These are phyloP conservation scores for Agapornis roseicollis DNA, from an alignment of 2,113 vertebrate species.

Conservation along the genomic window DNA sequence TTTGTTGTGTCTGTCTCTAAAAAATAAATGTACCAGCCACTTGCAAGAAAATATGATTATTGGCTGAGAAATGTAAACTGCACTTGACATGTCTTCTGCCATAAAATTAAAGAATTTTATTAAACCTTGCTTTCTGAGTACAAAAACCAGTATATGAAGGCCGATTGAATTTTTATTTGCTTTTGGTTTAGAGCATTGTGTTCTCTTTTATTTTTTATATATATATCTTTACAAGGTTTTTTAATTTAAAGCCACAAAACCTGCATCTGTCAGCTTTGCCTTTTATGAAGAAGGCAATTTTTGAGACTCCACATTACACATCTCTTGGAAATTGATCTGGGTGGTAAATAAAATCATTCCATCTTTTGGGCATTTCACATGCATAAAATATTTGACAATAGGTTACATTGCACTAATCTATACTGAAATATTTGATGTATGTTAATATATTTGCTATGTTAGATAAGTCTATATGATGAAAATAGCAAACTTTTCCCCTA, in stretches of 20 bases:
- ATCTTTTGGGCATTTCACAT: not conserved
- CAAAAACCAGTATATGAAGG: constrained; percentile 52
- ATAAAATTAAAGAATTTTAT: constrained; percentile 79
- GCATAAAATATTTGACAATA: not conserved
- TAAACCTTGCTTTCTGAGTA: constrained; percentile 70
- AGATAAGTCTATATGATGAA: not conserved
- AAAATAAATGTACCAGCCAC: constrained; percentile 73
- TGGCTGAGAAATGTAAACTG: constrained; percentile 77
- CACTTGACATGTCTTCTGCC: constrained; percentile 77
- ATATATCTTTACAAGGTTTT: constrained; percentile 44
- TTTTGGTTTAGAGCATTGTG: constrained; percentile 47
- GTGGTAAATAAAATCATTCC: not conserved
- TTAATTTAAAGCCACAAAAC: constrained; percentile 50
- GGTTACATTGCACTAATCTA: not conserved
- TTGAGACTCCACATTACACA: not conserved
- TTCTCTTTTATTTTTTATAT: not conserved
- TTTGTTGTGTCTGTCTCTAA: constrained; percentile 80
- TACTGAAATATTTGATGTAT: not conserved
- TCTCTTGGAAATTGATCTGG: not conserved
- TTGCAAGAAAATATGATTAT: constrained; percentile 82
- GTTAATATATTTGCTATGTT: not conserved
- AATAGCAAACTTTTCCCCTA: not conserved
- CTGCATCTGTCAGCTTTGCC: not conserved
- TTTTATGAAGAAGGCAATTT: constrained; percentile 24
- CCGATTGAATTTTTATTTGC: constrained; percentile 75